Conservation (phyloP, 2,888 invertebrate species). For the Hemithea aestivaria region DNA sequence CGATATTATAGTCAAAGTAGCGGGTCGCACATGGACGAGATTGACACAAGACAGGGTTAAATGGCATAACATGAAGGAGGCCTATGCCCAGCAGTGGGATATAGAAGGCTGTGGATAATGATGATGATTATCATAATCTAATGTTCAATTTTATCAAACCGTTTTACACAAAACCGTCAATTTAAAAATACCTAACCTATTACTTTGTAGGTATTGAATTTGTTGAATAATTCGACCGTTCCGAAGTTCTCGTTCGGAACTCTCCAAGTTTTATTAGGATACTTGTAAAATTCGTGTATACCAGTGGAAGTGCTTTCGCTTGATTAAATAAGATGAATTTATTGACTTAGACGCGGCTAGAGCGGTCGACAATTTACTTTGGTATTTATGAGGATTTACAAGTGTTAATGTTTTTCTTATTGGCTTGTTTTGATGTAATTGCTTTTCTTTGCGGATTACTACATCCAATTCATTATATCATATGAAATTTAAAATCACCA, state of each 20-base stretch:
- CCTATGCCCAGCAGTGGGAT: no score
- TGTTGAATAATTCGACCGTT: conserved; percentile 59
- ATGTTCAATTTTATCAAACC: no score
- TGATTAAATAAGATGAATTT: conserved; percentile 76
- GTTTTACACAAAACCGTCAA: conserved; percentile 6
- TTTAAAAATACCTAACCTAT: conserved; percentile 17
- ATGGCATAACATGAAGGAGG: no score
- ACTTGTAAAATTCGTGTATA: conserved; percentile 75
- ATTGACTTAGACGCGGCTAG: conserved; percentile 61
- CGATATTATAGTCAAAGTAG: no score
- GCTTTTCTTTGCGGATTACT: neutral
- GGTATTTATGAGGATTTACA: conserved; percentile 21
- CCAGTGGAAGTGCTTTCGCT: conserved; percentile 65
- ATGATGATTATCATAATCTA: no score
- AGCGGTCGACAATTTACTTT: conserved; percentile 37
- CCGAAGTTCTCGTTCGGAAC: conserved; percentile 55
- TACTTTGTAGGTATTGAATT: conserved; percentile 51
- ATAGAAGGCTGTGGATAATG: no score
- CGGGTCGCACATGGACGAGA: no score
- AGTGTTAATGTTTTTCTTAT: conserved; percentile 14
- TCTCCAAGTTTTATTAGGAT: conserved; percentile 76
- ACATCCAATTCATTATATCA: neutral
- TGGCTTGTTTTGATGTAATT: conserved; percentile 7
- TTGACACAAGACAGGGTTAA: no score
- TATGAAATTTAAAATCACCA: neutral